Percentiles rank a stretch among this genome's conserved stretches.
These are phyloP conservation scores for Polietes domitor DNA, from an alignment of 2,888 invertebrate genomes.

Conservation along the genomic window DNA sequence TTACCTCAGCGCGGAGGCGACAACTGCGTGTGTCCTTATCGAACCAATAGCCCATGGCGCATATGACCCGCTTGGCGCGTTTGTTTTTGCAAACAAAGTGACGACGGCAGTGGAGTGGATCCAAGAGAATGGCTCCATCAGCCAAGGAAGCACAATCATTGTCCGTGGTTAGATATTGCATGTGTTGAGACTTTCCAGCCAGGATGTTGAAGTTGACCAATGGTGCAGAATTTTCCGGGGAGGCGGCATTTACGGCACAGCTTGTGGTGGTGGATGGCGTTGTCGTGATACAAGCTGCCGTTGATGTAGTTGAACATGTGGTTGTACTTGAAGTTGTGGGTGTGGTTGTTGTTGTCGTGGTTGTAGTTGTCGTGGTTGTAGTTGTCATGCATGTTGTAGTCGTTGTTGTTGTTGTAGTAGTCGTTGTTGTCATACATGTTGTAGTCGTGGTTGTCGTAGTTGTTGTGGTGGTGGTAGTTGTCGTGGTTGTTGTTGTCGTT, in stretches of 20 bases:
- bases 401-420: background rate
- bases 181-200: background rate
- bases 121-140: slow-evolving; percentile 39
- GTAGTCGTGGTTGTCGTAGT: background rate
- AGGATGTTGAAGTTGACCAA: background rate
- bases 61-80: background rate
- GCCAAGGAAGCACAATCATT: slow-evolving; percentile 41
- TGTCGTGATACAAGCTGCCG: background rate
- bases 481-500: background rate
- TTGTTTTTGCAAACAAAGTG: slow-evolving; percentile 29
- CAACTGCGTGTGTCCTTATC: slow-evolving; percentile 31
- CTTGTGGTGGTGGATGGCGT: background rate
- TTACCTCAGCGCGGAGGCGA: slow-evolving; percentile 12
- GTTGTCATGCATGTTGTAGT: background rate
- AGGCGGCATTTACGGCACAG: background rate
- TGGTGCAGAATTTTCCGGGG: background rate
- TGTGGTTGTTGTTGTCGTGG: background rate
- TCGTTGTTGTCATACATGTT: background rate
- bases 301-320: background rate
- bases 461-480: no score
- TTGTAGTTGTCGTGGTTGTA: background rate
- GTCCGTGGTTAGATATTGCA: background rate
- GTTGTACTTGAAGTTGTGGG: slow-evolving; percentile 13
- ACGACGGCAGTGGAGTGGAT: slow-evolving; percentile 43
- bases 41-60: background rate